Base-by-base conservation (phyloP, 1,140 invertebrate genomes). In the Drosophila nigrodunni region DNA sequence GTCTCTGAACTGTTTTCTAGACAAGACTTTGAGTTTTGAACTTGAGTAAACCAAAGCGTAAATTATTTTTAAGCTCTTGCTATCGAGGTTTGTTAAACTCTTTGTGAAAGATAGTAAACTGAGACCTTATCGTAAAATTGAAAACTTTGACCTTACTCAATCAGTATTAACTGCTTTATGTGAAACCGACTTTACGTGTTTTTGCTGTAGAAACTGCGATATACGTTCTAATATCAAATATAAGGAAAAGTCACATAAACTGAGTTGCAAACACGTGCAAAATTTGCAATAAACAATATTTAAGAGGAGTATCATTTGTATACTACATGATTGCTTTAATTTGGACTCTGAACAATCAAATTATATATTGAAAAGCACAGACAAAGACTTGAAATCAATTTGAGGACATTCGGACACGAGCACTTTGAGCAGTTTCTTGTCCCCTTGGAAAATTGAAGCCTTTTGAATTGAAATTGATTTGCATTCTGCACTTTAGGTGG, bases 211-310 rank as follows among this genome's bases (percentile, higher is more conserved):
- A 43, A 43, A 11, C 9, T 43, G 41, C 6, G 0, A 30, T 2
- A 5, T 30, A 30, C 6, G n/a, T 13, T 43, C 3, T 13, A 43
- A 43, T 6, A 4, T 13, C 10, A 5, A 43, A n/a, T 25, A 9
- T 9, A 10, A 50, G 37, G 52, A 54, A 74, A 67, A 73, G 64
- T 67, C 70, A 68, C 64, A 73, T 59, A 68, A 44, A 54, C 18
- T n/a, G 37, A 54, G 60, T 18, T 39, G 13, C 46, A 70, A 70
- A 52, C 46, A 68, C 64, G 65, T 72, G 65, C 50, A 57, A 59
- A 7, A 34, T 34, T 18, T 15, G 37, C 6, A n/a, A 43, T 30
- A 15, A 25, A 10, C 21, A 58, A 44, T 44, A 43, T 18, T 30
- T n/a, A 7, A 11, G 25, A 2, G 15, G 2, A 35, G 44, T 30